phyloP scores from a whole-genome alignment of 2,797 vertebrate species.

The Ceyx erithaca region DNA sequence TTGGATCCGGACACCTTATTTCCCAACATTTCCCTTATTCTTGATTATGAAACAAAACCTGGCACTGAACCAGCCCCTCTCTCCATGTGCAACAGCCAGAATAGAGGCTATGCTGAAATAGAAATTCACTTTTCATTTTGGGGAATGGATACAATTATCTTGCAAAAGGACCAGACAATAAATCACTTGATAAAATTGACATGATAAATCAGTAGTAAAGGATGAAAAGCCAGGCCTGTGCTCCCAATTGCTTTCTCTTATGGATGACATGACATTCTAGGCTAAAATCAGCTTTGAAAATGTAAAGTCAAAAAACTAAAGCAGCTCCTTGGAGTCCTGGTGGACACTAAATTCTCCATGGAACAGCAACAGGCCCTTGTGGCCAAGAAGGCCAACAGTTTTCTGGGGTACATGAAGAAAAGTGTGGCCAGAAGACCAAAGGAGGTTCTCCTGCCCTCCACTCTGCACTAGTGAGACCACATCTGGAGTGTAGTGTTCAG shows the following conservation, averaged over 20 bases:
- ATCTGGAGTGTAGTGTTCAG: too few species aligned
- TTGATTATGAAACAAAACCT: not conserved
- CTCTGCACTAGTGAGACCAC: too few species aligned
- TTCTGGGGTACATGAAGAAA: too few species aligned
- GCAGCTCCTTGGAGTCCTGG: too few species aligned
- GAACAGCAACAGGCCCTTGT: too few species aligned
- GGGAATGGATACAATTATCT: constrained; percentile 9
- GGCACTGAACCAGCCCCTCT: not conserved
- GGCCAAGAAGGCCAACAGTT: too few species aligned
- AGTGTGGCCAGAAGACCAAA: too few species aligned
- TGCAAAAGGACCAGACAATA: constrained; percentile 13
- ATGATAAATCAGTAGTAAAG: not conserved
- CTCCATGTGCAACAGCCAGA: not conserved
- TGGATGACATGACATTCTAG: not conserved
- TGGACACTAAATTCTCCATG: too few species aligned
- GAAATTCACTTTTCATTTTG: constrained; percentile 4
- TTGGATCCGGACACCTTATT: not conserved
- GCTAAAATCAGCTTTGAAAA: constrained; percentile 1
- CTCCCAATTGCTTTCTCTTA: not conserved
- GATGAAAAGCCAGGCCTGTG: not conserved
- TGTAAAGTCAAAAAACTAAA: not conserved
- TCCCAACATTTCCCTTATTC: not conserved
- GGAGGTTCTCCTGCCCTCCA: too few species aligned
- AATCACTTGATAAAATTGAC: constrained; percentile 32
- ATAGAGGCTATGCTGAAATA: not conserved